Evolutionary conservation across 2,797 vertebrate genomes (phyloP), one percentile per base, ranked within the genome.

Genomic region (Myotis findleyi): DNA sequence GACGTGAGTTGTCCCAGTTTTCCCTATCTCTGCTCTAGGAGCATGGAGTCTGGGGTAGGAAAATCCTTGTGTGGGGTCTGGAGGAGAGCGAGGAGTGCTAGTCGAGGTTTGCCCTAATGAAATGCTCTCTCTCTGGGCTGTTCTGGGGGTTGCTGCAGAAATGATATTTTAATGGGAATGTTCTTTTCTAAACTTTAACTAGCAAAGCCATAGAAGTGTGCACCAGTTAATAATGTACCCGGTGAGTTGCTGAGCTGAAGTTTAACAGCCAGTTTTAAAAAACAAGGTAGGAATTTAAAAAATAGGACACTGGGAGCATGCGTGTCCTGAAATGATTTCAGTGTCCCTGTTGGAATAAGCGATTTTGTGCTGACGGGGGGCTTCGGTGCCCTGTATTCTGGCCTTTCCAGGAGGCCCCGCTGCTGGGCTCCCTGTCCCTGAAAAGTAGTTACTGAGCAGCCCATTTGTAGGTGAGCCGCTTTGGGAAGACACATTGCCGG

Each of bases 171-270:
- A 93, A 94, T 83, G 82, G 64, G 90, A 92, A 92, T 47, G 51
- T 83, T 95, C 80, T 77, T 89, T 96, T 71, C 92, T 94, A 92
- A 96, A 94, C 80, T 71, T 95, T 91, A 94, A 96, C 96, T 76
- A 72, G 76, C 62, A 73, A 91, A 97, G 80, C 75, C 92, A 87
- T 72, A 44, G 23, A 90, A 71, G 80, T 38, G 21, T 95, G 73
- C 77, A 6, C 81, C 68, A 72, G 95, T 97, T 97, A 96, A 96
- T 97, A 92, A 91, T 87, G 85, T 92, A 95, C 92, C 49, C 66
- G 20, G 44, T 38, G 5, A 90, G 41, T 92, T 93, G 82, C 66
- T 88, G 75, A 93, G 57, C 83, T 97, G 95, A 96, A 96, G 77
- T 94, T 96, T 96, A 95, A 96, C 75, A 91, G 88, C 72, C 23